These are phyloP conservation scores for Caenorhabditis latens DNA, from an alignment of 1,140 invertebrate genomes.

Conservation along the genomic window DNA sequence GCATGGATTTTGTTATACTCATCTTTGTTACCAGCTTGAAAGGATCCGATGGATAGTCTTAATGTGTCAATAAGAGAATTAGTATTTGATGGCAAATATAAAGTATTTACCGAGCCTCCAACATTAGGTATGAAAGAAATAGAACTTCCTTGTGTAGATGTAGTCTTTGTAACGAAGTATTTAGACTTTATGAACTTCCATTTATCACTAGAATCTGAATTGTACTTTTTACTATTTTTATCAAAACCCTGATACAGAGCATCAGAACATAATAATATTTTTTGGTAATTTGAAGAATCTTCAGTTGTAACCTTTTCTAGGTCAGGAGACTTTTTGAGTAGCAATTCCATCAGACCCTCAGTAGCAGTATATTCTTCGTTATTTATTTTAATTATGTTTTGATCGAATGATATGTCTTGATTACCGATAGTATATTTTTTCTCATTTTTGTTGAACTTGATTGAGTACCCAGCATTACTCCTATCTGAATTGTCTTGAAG, in stretches of 20 bases:
- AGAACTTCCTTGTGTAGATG: background rate
- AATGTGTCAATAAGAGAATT: constrained; percentile 62
- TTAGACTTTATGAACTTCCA: constrained; percentile 65
- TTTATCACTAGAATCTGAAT: constrained; percentile 66
- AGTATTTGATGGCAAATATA: constrained; percentile 53
- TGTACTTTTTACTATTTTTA: constrained; percentile 61
- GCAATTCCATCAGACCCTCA: constrained; percentile 64
- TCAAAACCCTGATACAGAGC: constrained; percentile 66
- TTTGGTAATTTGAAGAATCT: constrained; percentile 66
- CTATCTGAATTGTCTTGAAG: constrained; percentile 63
- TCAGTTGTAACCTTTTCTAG: constrained; percentile 63
- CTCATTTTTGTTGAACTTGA: constrained; percentile 63
- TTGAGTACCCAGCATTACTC: constrained; percentile 67
- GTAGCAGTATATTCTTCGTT: constrained; percentile 61
- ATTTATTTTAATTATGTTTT: constrained; percentile 65
- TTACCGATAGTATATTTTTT: constrained; percentile 66
- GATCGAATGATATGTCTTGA: constrained; percentile 64
- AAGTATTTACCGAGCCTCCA: too few species aligned
- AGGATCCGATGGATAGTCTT: constrained; percentile 56
- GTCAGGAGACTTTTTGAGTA: constrained; percentile 66
- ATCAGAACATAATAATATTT: constrained; percentile 66
- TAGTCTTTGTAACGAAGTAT: constrained; percentile 56
- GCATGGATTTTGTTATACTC: constrained; percentile 66
- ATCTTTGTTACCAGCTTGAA: constrained; percentile 61
- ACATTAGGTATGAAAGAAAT: background rate